Conservation (phyloP, 2,888 invertebrate genomes). For the Agrochola lychnidis region DNA sequence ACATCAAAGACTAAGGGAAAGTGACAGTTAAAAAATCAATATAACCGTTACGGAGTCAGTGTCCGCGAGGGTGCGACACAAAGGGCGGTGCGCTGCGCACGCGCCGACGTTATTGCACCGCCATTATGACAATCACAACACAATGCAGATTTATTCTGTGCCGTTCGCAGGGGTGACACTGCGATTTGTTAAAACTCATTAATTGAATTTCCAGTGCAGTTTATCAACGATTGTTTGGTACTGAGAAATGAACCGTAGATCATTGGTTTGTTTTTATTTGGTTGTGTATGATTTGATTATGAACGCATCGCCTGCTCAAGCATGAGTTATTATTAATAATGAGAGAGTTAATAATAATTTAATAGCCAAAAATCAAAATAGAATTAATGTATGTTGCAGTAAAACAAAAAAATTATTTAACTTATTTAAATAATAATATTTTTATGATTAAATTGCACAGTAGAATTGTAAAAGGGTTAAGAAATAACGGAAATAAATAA, state of each 20-base stretch:
- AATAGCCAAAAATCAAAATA: neutral
- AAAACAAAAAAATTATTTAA: neutral
- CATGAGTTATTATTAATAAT: neutral
- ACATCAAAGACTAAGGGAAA: slow-evolving; percentile 67
- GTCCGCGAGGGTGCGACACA: slow-evolving; percentile 86
- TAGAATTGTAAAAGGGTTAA: slow-evolving; percentile 45
- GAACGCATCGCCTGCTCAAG: slow-evolving; percentile 13
- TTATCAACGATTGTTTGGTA: slow-evolving; percentile 43
- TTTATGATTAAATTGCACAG: neutral
- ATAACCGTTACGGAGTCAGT: slow-evolving; percentile 85
- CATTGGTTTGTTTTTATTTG: slow-evolving; percentile 17
- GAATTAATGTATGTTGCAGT: neutral
- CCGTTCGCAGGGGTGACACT: slow-evolving; percentile 76
- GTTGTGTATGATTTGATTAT: slow-evolving; percentile 5
- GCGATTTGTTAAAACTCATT: slow-evolving; percentile 67
- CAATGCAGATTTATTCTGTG: slow-evolving; percentile 77
- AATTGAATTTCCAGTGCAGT: slow-evolving; percentile 54
- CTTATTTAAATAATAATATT: neutral
- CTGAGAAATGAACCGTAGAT: slow-evolving; percentile 36
- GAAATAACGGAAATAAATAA: slow-evolving; percentile 59
- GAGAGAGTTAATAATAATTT: neutral
- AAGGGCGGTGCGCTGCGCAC: slow-evolving; percentile 82
- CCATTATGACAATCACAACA: slow-evolving; percentile 80
- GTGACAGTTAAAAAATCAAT: slow-evolving; percentile 90
- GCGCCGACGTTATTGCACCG: slow-evolving; percentile 79